phyloP scores from a whole-genome alignment of 2,888 invertebrate genomes.

The Chloroclysta siterata region DNA sequence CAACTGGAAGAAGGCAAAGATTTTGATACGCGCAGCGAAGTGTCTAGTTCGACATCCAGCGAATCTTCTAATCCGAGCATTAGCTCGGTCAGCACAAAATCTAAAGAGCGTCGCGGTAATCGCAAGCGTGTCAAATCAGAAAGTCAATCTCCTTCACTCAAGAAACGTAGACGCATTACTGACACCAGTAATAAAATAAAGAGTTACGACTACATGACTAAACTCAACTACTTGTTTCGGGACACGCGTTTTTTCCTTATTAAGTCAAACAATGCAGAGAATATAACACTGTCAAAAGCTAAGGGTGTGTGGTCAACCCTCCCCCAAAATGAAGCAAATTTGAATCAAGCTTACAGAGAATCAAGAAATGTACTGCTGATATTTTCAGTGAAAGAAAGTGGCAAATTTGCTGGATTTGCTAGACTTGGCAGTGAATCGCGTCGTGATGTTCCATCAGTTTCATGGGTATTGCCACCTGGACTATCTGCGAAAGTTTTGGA shows the following conservation, averaged over 20 bases:
- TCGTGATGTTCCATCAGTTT: constrained; percentile 94
- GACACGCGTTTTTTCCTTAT: constrained; percentile 98
- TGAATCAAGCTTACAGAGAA: constrained; percentile 97
- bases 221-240: constrained; percentile 96
- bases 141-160: constrained; percentile 72
- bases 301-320: constrained; percentile 99
- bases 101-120: constrained; percentile 83
- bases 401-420: constrained; percentile 97
- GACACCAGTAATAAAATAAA: constrained; percentile 79
- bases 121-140: constrained; percentile 83
- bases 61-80: constrained; percentile 90
- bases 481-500: constrained; percentile 96
- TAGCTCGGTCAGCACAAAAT: constrained; percentile 90
- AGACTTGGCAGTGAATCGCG: constrained; percentile 94
- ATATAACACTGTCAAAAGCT: constrained; percentile 96
- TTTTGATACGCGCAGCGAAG: constrained; percentile 95
- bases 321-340: constrained; percentile 97
- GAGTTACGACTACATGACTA: constrained; percentile 93
- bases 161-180: constrained; percentile 67
- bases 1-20: constrained; percentile 89
- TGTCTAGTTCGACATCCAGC: constrained; percentile 92
- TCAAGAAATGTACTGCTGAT: constrained; percentile 97
- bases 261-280: constrained; percentile 99
- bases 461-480: constrained; percentile 97
- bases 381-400: constrained; percentile 99